Percentiles rank a stretch among this genome's conserved stretches.
These are phyloP conservation scores for Corythornis madagascariensis DNA, from an alignment of 2,113 vertebrate species.

Conservation along the genomic window DNA sequence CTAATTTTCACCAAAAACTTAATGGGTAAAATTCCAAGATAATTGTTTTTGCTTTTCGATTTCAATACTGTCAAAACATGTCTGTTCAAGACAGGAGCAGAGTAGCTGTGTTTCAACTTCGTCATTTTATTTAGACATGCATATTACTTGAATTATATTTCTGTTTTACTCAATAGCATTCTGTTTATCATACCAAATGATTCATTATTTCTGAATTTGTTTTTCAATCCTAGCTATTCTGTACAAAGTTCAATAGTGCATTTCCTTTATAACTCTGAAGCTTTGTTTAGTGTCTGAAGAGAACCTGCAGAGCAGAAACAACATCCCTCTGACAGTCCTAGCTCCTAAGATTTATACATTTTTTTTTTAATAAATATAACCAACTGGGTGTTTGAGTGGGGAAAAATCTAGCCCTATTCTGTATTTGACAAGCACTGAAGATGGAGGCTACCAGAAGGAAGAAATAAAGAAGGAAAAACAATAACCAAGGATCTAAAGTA, in stretches of 20 bases:
- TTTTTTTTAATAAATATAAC: background rate
- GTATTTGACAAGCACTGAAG: background rate
- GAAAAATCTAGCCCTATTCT: background rate
- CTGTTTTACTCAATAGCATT: background rate
- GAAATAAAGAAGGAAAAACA: background rate
- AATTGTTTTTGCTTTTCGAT: background rate
- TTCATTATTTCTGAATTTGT: background rate
- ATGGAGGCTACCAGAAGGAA: background rate
- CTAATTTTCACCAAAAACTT: background rate
- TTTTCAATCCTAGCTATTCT: background rate
- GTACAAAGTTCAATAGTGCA: background rate
- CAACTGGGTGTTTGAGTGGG: background rate
- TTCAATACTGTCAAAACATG: background rate
- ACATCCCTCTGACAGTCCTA: background rate
- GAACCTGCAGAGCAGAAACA: background rate
- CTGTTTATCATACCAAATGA: background rate
- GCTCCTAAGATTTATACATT: background rate
- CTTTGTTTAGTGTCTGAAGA: background rate
- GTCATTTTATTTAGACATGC: background rate
- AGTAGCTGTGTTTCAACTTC: background rate
- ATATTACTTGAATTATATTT: slow-evolving; percentile 1
- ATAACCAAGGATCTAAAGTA: background rate
- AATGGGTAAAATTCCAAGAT: background rate
- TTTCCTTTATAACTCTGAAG: background rate
- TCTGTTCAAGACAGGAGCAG: background rate